These are phyloP conservation scores for Psilanteris sp. DNA, from an alignment of 1,140 invertebrate species.

Conservation along the genomic window DNA sequence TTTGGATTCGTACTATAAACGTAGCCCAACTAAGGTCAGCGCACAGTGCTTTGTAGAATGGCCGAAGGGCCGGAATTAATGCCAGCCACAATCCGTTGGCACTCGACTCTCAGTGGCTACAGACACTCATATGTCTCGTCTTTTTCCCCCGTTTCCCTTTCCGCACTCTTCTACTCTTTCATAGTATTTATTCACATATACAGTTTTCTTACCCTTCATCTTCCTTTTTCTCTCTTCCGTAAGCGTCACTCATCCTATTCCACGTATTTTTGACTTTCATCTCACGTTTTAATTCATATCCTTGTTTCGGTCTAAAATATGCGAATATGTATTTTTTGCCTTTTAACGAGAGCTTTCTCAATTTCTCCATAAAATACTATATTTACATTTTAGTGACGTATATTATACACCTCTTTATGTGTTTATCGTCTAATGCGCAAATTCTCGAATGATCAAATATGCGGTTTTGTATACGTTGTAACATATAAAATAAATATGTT, in stretches of 20 bases:
- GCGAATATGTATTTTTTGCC: slow-evolving; percentile 9
- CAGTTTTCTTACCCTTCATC: too few species aligned
- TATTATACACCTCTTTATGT: not conserved
- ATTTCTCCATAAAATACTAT: slow-evolving; percentile 13
- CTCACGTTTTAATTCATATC: slow-evolving; percentile 39
- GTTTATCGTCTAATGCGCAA: not conserved
- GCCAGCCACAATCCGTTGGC: slow-evolving; percentile 65
- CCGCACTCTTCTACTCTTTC: not conserved
- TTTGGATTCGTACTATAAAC: slow-evolving; percentile 73
- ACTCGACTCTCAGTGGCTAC: slow-evolving; percentile 50
- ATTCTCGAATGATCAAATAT: too few species aligned
- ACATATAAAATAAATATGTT: too few species aligned
- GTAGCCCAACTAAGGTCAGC: slow-evolving; percentile 72
- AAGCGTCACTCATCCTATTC: slow-evolving; percentile 9
- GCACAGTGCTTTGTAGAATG: slow-evolving; percentile 70
- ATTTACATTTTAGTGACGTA: slow-evolving; percentile 1
- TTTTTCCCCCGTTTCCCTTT: not conserved
- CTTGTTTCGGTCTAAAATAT: slow-evolving; percentile 20
- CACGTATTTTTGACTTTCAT: slow-evolving; percentile 26
- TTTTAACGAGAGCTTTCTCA: slow-evolving; percentile 12
- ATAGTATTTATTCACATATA: too few species aligned
- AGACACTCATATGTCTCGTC: slow-evolving; percentile 20
- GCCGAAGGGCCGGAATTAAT: slow-evolving; percentile 70
- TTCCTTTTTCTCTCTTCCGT: too few species aligned
- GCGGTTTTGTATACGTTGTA: too few species aligned